A percentile compares a stretch with the other conserved stretches of the same genome.
Evolutionary conservation across 2,113 vertebrate species (phyloP).

Genomic region (Podarcis raffonei): DNA sequence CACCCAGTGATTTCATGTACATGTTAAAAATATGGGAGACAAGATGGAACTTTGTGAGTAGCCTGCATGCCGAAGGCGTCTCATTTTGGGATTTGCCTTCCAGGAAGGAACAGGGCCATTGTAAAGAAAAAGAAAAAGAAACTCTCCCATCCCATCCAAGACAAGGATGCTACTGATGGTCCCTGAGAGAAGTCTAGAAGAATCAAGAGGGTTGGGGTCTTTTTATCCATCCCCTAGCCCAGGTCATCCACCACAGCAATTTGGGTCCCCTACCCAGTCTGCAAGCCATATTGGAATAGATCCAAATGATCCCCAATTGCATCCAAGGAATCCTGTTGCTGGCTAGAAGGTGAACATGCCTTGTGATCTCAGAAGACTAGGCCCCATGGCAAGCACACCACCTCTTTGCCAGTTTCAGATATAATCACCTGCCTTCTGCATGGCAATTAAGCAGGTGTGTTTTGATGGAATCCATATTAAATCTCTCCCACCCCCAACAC

Average conservation of each 20-base stretch:
- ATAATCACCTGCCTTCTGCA: background rate
- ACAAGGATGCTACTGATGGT: too few species aligned
- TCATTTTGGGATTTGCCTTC: background rate
- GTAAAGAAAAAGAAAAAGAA: too few species aligned
- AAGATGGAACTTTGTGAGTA: background rate
- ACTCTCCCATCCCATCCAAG: background rate
- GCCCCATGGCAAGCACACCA: background rate
- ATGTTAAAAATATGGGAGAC: background rate
- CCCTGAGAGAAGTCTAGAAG: background rate
- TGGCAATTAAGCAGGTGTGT: conserved; percentile 18
- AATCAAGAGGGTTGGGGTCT: background rate
- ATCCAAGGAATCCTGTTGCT: background rate
- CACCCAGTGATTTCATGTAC: background rate
- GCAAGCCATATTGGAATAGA: background rate
- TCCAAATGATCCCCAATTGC: background rate
- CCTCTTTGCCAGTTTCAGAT: background rate
- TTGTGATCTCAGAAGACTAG: background rate
- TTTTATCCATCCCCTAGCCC: background rate
- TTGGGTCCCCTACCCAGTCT: background rate
- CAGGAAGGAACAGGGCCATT: background rate
- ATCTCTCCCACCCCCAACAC: background rate
- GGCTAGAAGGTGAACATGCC: background rate
- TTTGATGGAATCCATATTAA: background rate
- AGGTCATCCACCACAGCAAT: background rate
- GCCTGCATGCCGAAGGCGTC: background rate